These are phyloP conservation scores for Epizoanthus stellaris DNA, from an alignment of 92 coral and sea anemone species.

Conservation along the genomic window DNA sequence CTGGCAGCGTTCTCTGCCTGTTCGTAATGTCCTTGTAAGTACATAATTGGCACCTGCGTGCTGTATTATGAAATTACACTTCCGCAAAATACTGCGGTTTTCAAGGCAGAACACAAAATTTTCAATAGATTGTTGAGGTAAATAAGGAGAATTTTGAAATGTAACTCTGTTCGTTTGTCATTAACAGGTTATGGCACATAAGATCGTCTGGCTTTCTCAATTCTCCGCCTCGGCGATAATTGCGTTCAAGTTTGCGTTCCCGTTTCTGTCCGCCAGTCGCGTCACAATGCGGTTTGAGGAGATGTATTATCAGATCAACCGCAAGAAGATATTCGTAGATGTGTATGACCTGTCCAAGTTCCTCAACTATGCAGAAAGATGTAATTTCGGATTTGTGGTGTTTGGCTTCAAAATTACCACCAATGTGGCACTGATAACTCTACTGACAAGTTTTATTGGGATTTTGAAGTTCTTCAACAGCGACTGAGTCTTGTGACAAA, in stretches of 20 bases:
- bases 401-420: constrained; percentile 68
- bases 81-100: too few species aligned
- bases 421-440: constrained; percentile 59
- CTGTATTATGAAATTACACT: too few species aligned
- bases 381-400: constrained; percentile 66
- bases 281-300: constrained; percentile 61
- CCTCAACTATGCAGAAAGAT: constrained; percentile 62
- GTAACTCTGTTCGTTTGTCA: background rate
- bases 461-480: constrained; percentile 55
- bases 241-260: constrained; percentile 66
- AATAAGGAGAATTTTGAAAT: background rate
- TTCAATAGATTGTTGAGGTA: background rate
- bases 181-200: constrained; percentile 28
- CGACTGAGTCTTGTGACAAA: background rate
- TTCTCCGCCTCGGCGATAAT: constrained; percentile 56
- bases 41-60: too few species aligned
- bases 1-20: too few species aligned
- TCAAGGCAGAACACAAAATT: background rate
- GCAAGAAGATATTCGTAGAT: constrained; percentile 49
- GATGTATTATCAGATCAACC: constrained; percentile 66
- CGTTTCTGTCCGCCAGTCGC: constrained; percentile 65
- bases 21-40: too few species aligned
- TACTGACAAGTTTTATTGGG: constrained; percentile 56
- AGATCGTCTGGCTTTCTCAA: constrained; percentile 59
- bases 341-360: constrained; percentile 66